Evolutionary conservation across 2,113 vertebrate species (phyloP).

Genomic region (Columbina picui): DNA sequence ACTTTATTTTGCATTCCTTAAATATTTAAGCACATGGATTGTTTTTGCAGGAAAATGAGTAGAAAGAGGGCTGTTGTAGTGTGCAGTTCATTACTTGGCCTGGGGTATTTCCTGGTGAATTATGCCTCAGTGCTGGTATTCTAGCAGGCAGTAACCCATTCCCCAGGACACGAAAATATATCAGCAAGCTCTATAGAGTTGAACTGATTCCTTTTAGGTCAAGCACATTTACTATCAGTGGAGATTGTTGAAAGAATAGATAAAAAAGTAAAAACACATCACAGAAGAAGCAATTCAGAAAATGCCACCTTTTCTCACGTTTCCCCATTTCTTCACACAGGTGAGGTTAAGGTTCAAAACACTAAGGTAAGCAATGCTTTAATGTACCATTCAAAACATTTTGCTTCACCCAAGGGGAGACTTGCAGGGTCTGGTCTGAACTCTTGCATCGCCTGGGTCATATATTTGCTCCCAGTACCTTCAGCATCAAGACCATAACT

Average conservation of each 20-base stretch:
- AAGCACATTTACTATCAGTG: neutral
- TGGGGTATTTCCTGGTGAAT: conserved; percentile 29
- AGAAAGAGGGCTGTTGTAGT: conserved; percentile 27
- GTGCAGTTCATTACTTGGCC: neutral
- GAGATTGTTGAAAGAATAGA: neutral
- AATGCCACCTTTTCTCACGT: neutral
- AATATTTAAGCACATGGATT: conserved; percentile 49
- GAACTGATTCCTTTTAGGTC: neutral
- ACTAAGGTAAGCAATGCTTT: neutral
- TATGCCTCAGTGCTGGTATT: neutral
- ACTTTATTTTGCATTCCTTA: conserved; percentile 52
- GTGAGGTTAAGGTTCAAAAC: neutral
- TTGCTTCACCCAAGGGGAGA: conserved; percentile 11
- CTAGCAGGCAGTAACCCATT: neutral
- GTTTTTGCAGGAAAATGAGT: conserved; percentile 53
- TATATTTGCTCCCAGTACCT: neutral
- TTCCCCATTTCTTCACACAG: neutral
- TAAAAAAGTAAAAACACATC: neutral
- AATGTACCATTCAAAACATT: neutral
- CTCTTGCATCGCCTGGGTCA: neutral
- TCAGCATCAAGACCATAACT: conserved; percentile 40
- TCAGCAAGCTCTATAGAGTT: neutral
- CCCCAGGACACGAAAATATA: neutral
- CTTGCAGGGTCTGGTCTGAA: conserved; percentile 7
- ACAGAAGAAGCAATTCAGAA: neutral